A percentile compares a stretch with the other conserved stretches of the same genome.
These are phyloP conservation scores for Trichechus manatus DNA, from an alignment of 2,113 vertebrate species.

Conservation along the genomic window DNA sequence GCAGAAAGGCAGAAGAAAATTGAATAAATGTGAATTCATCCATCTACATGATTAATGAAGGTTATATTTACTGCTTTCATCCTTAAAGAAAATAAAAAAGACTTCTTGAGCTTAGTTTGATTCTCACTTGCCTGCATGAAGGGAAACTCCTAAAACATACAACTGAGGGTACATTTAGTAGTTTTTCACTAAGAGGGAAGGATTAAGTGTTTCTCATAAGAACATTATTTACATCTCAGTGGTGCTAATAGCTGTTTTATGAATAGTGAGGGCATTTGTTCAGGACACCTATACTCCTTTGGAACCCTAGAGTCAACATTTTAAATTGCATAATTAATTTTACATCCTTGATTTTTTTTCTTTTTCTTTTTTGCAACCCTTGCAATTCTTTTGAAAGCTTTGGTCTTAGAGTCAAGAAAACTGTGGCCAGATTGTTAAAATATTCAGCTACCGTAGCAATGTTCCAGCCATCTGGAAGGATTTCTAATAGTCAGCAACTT, in stretches of 20 bases:
- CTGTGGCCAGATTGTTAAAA: constrained; percentile 88
- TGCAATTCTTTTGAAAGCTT: constrained; percentile 84
- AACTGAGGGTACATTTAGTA: constrained; percentile 12
- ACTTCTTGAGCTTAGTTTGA: constrained; percentile 14
- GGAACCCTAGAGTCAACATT: constrained; percentile 63
- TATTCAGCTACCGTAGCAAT: constrained; percentile 85
- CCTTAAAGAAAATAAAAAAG: background rate
- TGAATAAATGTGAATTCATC: background rate
- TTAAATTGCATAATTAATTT: constrained; percentile 81
- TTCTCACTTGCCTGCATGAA: constrained; percentile 19
- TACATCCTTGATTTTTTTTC: constrained; percentile 56
- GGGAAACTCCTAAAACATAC: constrained; percentile 48
- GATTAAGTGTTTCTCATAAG: constrained; percentile 43
- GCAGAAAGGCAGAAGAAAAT: background rate
- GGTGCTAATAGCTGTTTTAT: constrained; percentile 22
- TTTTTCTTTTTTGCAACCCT: constrained; percentile 78
- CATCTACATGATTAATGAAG: constrained; percentile 61
- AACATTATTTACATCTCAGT: constrained; percentile 51
- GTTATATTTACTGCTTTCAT: constrained; percentile 4
- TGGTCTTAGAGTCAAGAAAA: constrained; percentile 77
- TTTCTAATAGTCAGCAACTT: constrained; percentile 87
- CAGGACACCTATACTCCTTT: constrained; percentile 55
- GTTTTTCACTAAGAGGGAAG: background rate
- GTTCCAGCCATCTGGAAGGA: constrained; percentile 88
- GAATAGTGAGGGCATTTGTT: constrained; percentile 47